These are phyloP conservation scores for Leptatherina wallacei DNA, from an alignment of 2,797 vertebrate species.

Conservation along the genomic window DNA sequence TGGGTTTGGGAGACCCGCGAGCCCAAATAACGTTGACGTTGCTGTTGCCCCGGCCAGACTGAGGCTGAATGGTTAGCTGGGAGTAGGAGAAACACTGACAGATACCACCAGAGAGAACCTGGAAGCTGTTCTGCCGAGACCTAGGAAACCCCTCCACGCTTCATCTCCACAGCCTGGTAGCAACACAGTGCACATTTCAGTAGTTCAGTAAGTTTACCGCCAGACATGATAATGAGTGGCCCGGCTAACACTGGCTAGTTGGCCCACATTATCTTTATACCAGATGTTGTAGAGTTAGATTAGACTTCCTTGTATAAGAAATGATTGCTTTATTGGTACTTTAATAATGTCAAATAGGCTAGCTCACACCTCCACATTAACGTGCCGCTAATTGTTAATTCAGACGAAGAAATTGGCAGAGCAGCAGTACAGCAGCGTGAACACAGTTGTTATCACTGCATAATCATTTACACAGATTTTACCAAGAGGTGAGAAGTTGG, in stretches of 20 bases:
- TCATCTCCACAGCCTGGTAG: conserved; percentile 60
- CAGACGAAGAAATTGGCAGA: conserved; percentile 34
- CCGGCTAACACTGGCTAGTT: conserved; percentile 71
- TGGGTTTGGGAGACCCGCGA: conserved; percentile 63
- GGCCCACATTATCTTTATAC: conserved; percentile 46
- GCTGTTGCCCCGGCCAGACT: conserved; percentile 50
- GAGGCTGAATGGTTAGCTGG: conserved; percentile 47
- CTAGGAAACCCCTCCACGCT: conserved; percentile 57
- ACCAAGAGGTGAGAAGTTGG: conserved; percentile 13
- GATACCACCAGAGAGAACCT: conserved; percentile 36
- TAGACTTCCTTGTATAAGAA: background rate
- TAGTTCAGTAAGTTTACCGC: conserved; percentile 79
- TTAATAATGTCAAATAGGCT: conserved; percentile 38
- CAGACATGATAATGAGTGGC: conserved; percentile 61
- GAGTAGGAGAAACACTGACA: conserved; percentile 35
- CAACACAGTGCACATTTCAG: conserved; percentile 65
- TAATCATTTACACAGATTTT: background rate
- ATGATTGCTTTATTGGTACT: conserved; percentile 14
- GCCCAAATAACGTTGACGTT: conserved; percentile 45
- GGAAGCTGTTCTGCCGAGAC: conserved; percentile 38
- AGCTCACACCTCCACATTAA: conserved; percentile 46
- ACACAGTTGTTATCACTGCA: background rate
- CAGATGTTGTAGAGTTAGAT: conserved; percentile 18
- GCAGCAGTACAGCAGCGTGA: conserved; percentile 1
- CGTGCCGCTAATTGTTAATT: conserved; percentile 35